Conservation (phyloP, 2,888 invertebrate genomes). For the Dolichomitus sp. region DNA sequence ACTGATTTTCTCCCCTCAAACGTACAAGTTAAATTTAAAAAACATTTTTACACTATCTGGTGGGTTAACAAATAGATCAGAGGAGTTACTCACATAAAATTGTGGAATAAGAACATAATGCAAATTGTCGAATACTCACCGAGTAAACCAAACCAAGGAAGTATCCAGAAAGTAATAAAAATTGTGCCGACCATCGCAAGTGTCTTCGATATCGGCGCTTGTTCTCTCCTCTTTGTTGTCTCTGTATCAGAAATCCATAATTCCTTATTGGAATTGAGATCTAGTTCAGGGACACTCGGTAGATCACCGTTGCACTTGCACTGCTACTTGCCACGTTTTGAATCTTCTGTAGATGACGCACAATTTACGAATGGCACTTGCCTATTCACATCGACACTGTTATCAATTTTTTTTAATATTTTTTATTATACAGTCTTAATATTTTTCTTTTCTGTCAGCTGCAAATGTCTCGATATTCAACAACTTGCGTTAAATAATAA, state of each 20-base stretch:
- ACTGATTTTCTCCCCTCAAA: not conserved
- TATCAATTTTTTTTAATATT: not conserved
- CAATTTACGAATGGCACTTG: slow-evolving; percentile 6
- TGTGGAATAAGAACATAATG: not conserved
- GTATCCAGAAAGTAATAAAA: slow-evolving; percentile 80
- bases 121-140: slow-evolving; percentile 73
- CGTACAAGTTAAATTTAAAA: too few relatives aligned
- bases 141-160: slow-evolving; percentile 79
- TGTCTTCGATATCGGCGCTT: slow-evolving; percentile 26
- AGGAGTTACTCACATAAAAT: too few relatives aligned
- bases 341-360: not conserved
- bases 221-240: slow-evolving; percentile 22
- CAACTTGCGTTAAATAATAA: not conserved
- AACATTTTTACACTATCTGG: too few relatives aligned
- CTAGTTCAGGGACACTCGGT: slow-evolving; percentile 32
- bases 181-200: slow-evolving; percentile 84
- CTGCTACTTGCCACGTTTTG: not conserved
- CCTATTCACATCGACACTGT: not conserved
- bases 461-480: not conserved
- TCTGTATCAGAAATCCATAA: slow-evolving; percentile 58
- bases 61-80: too few relatives aligned
- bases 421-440: not conserved
- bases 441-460: not conserved
- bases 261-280: slow-evolving; percentile 25
- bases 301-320: slow-evolving; percentile 26